Percentiles rank a stretch among this genome's conserved stretches.
Conservation (phyloP, 1,140 invertebrate species). For the Argopecten irradians region DNA sequence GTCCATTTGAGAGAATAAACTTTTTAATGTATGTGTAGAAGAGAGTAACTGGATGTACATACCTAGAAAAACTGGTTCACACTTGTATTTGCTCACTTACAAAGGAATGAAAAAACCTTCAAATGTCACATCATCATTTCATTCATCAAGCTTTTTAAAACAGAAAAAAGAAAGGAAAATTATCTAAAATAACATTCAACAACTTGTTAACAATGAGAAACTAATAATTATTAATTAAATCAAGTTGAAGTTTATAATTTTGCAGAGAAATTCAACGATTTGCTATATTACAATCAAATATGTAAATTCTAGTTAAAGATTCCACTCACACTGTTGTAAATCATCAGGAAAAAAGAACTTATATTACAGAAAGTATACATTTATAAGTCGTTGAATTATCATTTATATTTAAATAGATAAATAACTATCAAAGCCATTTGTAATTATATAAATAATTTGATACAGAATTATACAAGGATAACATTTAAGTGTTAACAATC, state of each 20-base stretch:
- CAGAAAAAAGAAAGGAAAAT: constrained; percentile 23
- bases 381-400: background rate
- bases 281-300: background rate
- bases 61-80: constrained; percentile 10
- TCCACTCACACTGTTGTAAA: background rate
- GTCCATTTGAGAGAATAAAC: constrained; percentile 22
- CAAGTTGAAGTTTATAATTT: background rate
- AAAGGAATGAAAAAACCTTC: constrained; percentile 18
- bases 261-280: background rate
- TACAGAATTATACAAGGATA: too few relatives aligned
- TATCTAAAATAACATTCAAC: background rate
- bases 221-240: background rate
- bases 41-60: constrained; percentile 16
- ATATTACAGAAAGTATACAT: background rate
- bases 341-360: background rate
- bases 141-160: constrained; percentile 12
- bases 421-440: background rate
- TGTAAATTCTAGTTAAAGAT: background rate
- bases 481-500: too few relatives aligned
- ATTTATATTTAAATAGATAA: background rate
- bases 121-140: background rate
- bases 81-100: constrained; percentile 3
- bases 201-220: background rate
- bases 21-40: constrained; percentile 18
- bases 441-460: background rate